A percentile compares a stretch with the other conserved stretches of the same genome.
phyloP scores from a whole-genome alignment of 1,140 invertebrate species.

The Anoplolepis gracilipes region DNA sequence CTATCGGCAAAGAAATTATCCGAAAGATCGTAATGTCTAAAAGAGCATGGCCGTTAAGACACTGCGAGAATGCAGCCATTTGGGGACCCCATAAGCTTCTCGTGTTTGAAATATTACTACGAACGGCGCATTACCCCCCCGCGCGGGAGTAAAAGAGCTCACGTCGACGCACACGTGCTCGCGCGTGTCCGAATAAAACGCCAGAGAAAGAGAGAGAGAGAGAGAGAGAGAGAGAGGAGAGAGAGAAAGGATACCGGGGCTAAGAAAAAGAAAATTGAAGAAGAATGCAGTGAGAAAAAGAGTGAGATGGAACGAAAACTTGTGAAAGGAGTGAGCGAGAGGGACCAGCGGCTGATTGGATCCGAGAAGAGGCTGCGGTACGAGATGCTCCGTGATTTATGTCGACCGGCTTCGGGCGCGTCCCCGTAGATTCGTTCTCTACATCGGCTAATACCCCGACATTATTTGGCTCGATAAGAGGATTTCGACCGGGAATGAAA shows the following conservation, averaged over 20 bases:
- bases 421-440: conserved; percentile 78
- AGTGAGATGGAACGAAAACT: conserved; percentile 48
- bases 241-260: conserved; percentile 30
- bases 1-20: conserved; percentile 68
- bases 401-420: conserved; percentile 76
- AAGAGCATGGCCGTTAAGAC: conserved; percentile 27
- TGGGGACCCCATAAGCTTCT: conserved; percentile 69
- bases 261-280: conserved; percentile 35
- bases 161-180: conserved; percentile 55
- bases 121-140: conserved; percentile 71
- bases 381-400: conserved; percentile 78
- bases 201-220: background rate
- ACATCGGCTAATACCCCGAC: conserved; percentile 78
- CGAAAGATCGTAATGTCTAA: conserved; percentile 49
- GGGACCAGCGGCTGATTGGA: conserved; percentile 79
- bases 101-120: conserved; percentile 79
- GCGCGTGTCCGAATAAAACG: conserved; percentile 45
- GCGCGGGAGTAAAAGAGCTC: conserved; percentile 67
- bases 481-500: conserved; percentile 77
- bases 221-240: conserved; percentile 14
- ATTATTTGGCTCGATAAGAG: conserved; percentile 82
- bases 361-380: conserved; percentile 78
- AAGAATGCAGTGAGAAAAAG: conserved; percentile 5
- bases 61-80: conserved; percentile 59
- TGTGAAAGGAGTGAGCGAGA: conserved; percentile 51